Evolutionary conservation across 2,888 invertebrate species (phyloP).

Genomic region (Panopea generosa): DNA sequence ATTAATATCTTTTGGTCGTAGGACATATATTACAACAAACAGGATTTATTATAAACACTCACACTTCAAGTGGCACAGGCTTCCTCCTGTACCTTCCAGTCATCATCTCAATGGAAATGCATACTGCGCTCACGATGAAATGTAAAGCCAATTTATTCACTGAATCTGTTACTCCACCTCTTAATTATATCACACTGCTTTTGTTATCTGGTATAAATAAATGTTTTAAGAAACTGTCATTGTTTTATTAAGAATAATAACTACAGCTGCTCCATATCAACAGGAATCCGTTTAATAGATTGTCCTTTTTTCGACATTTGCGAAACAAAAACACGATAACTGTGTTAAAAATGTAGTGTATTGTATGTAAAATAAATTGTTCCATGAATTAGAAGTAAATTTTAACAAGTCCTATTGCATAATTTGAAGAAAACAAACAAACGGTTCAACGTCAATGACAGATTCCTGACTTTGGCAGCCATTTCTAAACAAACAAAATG

Average conservation of each 20-base stretch:
- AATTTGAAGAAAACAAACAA: neutral
- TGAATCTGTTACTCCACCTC: too few species aligned
- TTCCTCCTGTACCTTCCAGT: slow-evolving; percentile 63
- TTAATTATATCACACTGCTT: too few species aligned
- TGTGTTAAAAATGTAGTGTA: neutral
- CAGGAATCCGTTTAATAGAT: neutral
- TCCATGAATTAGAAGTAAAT: too few species aligned
- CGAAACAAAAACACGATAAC: neutral
- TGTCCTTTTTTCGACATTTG: neutral
- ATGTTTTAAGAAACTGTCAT: neutral
- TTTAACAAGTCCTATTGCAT: too few species aligned
- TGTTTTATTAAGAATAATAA: neutral
- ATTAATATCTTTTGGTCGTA: too few species aligned
- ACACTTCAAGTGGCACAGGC: slow-evolving; percentile 61
- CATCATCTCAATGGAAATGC: slow-evolving; percentile 43
- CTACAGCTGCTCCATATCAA: slow-evolving; percentile 11
- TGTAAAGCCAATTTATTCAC: too few species aligned
- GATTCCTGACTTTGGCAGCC: slow-evolving; percentile 52
- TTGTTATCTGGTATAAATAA: neutral
- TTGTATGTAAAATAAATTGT: too few species aligned
- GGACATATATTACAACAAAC: too few species aligned
- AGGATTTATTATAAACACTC: too few species aligned
- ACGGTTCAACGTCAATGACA: slow-evolving; percentile 27
- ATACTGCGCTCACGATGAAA: slow-evolving; percentile 2
- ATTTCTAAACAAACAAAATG: slow-evolving; percentile 69